Evolutionary conservation across 2,797 vertebrate genomes (phyloP).

Genomic region (Siniperca scherzeri): DNA sequence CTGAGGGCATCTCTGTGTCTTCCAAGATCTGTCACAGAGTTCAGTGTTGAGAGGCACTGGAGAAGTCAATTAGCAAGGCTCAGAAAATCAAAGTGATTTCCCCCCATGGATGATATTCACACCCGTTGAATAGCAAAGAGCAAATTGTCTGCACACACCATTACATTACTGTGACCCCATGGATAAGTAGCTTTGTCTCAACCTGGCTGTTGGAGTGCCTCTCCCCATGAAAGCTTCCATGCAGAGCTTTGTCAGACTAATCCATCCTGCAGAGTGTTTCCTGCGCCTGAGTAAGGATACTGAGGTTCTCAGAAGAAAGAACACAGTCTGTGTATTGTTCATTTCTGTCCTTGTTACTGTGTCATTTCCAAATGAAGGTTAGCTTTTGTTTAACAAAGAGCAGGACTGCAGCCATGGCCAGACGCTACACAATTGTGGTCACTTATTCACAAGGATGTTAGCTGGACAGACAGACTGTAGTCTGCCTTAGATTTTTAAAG

Average conservation of each 20-base stretch:
- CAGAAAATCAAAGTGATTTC: slow-evolving; percentile 76
- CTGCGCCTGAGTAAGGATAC: slow-evolving; percentile 47
- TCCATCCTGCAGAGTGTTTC: slow-evolving; percentile 73
- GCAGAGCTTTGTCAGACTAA: slow-evolving; percentile 76
- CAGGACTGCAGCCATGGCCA: neutral
- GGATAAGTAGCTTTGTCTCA: slow-evolving; percentile 84
- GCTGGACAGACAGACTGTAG: neutral
- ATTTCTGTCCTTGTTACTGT: slow-evolving; percentile 34
- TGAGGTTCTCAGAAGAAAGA: slow-evolving; percentile 42
- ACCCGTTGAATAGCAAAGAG: slow-evolving; percentile 67
- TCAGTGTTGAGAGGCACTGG: slow-evolving; percentile 51
- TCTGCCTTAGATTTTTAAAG: neutral
- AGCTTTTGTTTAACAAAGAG: slow-evolving; percentile 27
- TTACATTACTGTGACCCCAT: slow-evolving; percentile 76
- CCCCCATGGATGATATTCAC: slow-evolving; percentile 70
- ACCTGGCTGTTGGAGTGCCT: slow-evolving; percentile 73
- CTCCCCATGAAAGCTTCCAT: slow-evolving; percentile 71
- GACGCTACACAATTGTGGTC: slow-evolving; percentile 1
- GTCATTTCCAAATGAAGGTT: slow-evolving; percentile 43
- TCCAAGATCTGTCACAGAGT: slow-evolving; percentile 61
- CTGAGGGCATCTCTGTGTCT: slow-evolving; percentile 47
- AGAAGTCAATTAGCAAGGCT: slow-evolving; percentile 76
- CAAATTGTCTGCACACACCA: slow-evolving; percentile 76
- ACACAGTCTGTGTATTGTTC: slow-evolving; percentile 27
- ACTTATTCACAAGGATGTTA: slow-evolving; percentile 3